These are phyloP conservation scores for Echinometra lucunter DNA, from an alignment of 53 echinoderm and acorn worm species.

Conservation along the genomic window DNA sequence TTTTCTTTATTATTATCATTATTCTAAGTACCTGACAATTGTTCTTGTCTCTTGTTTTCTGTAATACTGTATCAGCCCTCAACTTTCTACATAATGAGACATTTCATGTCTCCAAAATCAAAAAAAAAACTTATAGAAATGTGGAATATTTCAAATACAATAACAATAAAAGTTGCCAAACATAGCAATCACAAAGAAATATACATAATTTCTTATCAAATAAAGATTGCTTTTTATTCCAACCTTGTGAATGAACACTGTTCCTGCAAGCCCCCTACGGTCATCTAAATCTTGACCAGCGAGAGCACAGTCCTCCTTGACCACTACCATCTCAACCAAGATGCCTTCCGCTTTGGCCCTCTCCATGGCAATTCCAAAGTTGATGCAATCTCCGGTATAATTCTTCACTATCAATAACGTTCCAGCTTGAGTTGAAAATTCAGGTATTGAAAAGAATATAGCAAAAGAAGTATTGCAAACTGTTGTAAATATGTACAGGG, in stretches of 20 bases:
- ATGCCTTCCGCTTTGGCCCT: conserved; percentile 85
- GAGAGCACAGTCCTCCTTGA: conserved; percentile 87
- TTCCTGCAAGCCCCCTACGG: conserved; percentile 83
- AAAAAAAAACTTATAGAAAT: too few relatives aligned
- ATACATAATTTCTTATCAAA: too few relatives aligned
- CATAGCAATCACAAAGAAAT: too few relatives aligned
- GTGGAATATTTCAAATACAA: too few relatives aligned
- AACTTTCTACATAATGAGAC: too few relatives aligned
- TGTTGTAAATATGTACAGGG: too few relatives aligned
- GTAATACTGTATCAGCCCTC: too few relatives aligned
- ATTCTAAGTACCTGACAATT: too few relatives aligned
- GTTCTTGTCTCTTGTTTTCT: too few relatives aligned
- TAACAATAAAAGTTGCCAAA: too few relatives aligned
- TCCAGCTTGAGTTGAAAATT: conserved; percentile 72
- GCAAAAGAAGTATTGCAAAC: background rate
- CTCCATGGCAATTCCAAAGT: conserved; percentile 90
- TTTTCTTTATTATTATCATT: too few relatives aligned
- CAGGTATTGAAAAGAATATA: background rate
- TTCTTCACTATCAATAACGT: conserved; percentile 88
- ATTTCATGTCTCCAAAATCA: too few relatives aligned
- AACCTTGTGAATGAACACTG: conserved; percentile 88
- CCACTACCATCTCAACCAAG: conserved; percentile 81
- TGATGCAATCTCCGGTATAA: conserved; percentile 88
- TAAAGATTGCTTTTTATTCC: background rate
- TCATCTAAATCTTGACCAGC: conserved; percentile 72